phyloP scores from a whole-genome alignment of 2,797 vertebrate species.

The Poeciliopsis turneri region DNA sequence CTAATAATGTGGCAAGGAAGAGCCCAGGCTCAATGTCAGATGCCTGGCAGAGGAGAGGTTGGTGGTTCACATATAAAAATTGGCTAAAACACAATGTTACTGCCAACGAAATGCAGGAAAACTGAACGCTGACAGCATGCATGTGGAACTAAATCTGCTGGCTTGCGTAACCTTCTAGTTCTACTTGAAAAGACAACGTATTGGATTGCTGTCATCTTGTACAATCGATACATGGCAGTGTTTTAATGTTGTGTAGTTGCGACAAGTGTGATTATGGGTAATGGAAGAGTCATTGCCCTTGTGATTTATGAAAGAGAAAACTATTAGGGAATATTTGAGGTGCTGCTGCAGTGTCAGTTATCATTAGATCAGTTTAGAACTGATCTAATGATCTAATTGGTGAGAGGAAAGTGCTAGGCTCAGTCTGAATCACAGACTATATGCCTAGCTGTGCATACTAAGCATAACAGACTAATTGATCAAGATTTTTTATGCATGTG shows the following conservation, averaged over 20 bases:
- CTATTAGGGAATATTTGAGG: conserved; percentile 56
- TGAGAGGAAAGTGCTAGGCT: conserved; percentile 34
- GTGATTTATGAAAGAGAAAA: conserved; percentile 70
- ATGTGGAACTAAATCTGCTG: conserved; percentile 42
- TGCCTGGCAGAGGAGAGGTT: conserved; percentile 19
- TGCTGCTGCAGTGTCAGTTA: conserved; percentile 58
- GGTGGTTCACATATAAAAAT: conserved; percentile 25
- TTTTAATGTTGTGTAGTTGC: conserved; percentile 49
- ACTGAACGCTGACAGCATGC: background rate
- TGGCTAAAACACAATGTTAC: conserved; percentile 18
- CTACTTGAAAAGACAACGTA: conserved; percentile 21
- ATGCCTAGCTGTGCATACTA: background rate
- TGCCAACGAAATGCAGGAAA: conserved; percentile 37
- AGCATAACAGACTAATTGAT: background rate
- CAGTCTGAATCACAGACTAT: conserved; percentile 23
- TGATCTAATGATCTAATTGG: conserved; percentile 53
- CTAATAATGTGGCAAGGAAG: conserved; percentile 68
- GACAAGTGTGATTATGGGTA: conserved; percentile 59
- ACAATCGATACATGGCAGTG: conserved; percentile 23
- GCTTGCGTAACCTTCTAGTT: conserved; percentile 39
- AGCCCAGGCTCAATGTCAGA: conserved; percentile 54
- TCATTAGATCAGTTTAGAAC: conserved; percentile 61
- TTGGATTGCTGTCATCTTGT: conserved; percentile 43
- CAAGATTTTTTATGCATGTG: background rate
- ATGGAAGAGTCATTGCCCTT: conserved; percentile 53